Evolutionary conservation across 2,113 vertebrate genomes (phyloP).

Genomic region (Hippocampus guttulatus): DNA sequence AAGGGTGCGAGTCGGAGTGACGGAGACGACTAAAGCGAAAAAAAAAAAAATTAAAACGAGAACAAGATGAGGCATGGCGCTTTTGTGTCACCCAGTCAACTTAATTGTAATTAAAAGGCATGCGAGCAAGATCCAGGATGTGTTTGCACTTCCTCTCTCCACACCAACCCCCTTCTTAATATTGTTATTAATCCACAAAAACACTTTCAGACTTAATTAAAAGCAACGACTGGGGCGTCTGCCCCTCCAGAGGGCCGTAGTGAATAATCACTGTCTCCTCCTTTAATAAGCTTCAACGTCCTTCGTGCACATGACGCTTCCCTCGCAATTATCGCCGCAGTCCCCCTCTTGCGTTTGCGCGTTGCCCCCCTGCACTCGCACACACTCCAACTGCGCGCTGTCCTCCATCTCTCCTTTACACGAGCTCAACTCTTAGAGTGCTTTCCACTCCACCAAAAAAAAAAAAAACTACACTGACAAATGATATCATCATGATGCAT

Average conservation of each 20-base stretch:
- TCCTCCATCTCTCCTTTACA: constrained; percentile 67
- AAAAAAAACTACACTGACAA: neutral
- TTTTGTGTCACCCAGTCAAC: constrained; percentile 38
- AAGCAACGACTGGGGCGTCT: constrained; percentile 71
- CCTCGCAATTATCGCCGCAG: constrained; percentile 62
- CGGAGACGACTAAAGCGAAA: neutral
- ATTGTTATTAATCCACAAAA: constrained; percentile 76
- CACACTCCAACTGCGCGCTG: constrained; percentile 52
- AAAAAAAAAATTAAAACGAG: constrained; percentile 18
- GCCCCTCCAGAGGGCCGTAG: constrained; percentile 69
- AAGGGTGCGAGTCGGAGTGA: neutral
- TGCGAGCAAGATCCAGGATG: constrained; percentile 64
- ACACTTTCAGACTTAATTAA: constrained; percentile 75
- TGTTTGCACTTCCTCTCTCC: constrained; percentile 59
- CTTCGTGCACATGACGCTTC: constrained; percentile 68
- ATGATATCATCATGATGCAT: neutral
- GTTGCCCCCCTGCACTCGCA: constrained; percentile 13
- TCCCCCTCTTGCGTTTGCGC: constrained; percentile 38
- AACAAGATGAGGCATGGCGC: constrained; percentile 20
- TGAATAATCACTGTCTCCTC: constrained; percentile 76
- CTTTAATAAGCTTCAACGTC: constrained; percentile 73
- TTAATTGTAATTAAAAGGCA: constrained; percentile 69
- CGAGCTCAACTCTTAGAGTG: neutral
- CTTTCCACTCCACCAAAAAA: neutral
- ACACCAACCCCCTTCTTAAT: constrained; percentile 63